Conservation (phyloP, 2,888 invertebrate species). For the Drosophila austrosaltans region DNA sequence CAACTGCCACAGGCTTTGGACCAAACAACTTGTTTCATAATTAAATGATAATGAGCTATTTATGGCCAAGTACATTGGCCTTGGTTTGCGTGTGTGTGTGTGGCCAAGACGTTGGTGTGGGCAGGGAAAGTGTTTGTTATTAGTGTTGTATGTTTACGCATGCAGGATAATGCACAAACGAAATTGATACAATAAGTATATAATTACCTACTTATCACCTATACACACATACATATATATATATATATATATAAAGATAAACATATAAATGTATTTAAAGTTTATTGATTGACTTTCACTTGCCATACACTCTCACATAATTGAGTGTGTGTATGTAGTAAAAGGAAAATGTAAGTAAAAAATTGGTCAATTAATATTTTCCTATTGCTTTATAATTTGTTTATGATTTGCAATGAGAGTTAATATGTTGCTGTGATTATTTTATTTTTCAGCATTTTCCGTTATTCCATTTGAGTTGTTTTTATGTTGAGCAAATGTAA, state of each 20-base stretch:
- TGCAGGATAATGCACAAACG: slow-evolving; percentile 8
- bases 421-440: no score
- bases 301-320: background rate
- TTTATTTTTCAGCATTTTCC: no score
- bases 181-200: slow-evolving; percentile 10
- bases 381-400: no score
- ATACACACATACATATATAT: background rate
- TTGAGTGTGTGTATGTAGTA: no score
- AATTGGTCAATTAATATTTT: no score
- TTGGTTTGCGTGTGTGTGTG: background rate
- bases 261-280: background rate
- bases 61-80: slow-evolving; percentile 55
- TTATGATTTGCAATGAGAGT: no score
- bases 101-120: background rate
- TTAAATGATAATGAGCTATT: slow-evolving; percentile 76
- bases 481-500: no score
- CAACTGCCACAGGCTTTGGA: slow-evolving; percentile 56
- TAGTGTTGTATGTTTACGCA: slow-evolving; percentile 8
- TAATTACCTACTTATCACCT: background rate
- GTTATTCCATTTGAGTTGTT: no score
- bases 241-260: background rate
- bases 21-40: slow-evolving; percentile 73
- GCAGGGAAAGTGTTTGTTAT: slow-evolving; percentile 22
- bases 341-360: no score
- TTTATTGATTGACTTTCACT: slow-evolving; percentile 2